Evolutionary conservation across 2,888 invertebrate species (phyloP), one percentile per base, ranked within the genome.

Genomic region (Gordius sp.): DNA sequence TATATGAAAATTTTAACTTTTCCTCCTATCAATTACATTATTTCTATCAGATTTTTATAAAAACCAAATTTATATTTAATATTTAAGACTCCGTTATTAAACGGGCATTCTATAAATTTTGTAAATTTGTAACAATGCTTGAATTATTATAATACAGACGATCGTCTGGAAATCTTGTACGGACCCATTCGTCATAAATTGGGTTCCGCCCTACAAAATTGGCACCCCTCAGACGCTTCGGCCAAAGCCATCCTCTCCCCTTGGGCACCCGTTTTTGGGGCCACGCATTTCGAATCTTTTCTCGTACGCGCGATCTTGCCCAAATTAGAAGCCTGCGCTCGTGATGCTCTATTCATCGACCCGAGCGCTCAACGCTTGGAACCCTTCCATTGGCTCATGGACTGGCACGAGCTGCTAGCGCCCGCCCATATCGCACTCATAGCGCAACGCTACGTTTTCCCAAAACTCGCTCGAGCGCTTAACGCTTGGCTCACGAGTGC

Each of bases 141-240:
- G 58, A 59, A 56, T 2, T 55, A 18, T 56, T 28, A n/a, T n/a
- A n/a, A 56, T n/a, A 2, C 57, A 63, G 66, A 65, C 26, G 64
- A 68, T 28, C 66, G 68, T 20, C 63, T 74, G 57, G 72, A 73
- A 58, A 68, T 71, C 1, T 78, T 87, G 33, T 89, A 85, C 72
- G 83, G 85, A 1, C 78, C 81, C 47, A 85, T 99, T 63, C 76
- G 91, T 52, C 80, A 86, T 57, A 91, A 91, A 66, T 73, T 97
- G 56, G 81, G 82, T 28, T 75, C 76, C 39, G 91, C 91, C 13
- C 73, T 97, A 16, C 58, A 60, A 47, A 39, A 58, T 58, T 71
- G 71, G 71, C 82, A 86, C 71, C 89, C 91, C 0, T 82, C 82
- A 0, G 93, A 93, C 72, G 75, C 78, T 41, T 91, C 91, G 0